These are phyloP conservation scores for Kryptolebias marmoratus DNA, from an alignment of 2,113 vertebrate genomes.

Conservation along the genomic window DNA sequence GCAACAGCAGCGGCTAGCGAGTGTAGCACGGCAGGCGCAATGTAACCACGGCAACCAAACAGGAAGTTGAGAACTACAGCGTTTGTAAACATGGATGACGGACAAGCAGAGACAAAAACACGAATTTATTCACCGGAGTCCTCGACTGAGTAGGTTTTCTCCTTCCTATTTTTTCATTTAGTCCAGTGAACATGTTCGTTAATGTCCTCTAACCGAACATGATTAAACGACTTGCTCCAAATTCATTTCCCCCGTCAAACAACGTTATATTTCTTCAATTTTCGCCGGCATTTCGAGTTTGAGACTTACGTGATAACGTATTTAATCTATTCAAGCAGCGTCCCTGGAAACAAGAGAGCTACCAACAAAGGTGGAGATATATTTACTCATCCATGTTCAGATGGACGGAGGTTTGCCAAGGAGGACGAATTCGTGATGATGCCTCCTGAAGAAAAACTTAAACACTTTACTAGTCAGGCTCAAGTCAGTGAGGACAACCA, in stretches of 20 bases:
- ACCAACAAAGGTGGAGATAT: slow-evolving; percentile 5
- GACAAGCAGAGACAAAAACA: neutral
- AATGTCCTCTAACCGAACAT: no score
- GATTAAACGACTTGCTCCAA: no score
- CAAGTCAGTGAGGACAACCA: slow-evolving; percentile 48
- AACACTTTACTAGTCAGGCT: slow-evolving; percentile 48
- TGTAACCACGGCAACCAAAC: slow-evolving; percentile 46
- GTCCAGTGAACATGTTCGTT: no score
- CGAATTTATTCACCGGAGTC: neutral
- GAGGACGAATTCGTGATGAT: slow-evolving; percentile 42
- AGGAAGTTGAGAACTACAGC: neutral
- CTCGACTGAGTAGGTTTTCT: slow-evolving; percentile 33
- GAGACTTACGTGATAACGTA: neutral
- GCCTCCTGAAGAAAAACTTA: slow-evolving; percentile 68
- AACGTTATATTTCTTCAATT: no score
- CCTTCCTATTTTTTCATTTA: no score
- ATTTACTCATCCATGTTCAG: slow-evolving; percentile 21
- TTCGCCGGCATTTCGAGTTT: neutral
- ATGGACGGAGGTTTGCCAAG: slow-evolving; percentile 12
- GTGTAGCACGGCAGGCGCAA: neutral
- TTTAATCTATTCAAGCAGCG: slow-evolving; percentile 15
- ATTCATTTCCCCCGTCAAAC: no score
- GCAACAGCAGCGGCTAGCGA: neutral
- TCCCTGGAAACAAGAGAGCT: slow-evolving; percentile 19
- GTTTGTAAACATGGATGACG: slow-evolving; percentile 12